phyloP scores from a whole-genome alignment of 2,797 vertebrate species.

The Siniperca obscura region DNA sequence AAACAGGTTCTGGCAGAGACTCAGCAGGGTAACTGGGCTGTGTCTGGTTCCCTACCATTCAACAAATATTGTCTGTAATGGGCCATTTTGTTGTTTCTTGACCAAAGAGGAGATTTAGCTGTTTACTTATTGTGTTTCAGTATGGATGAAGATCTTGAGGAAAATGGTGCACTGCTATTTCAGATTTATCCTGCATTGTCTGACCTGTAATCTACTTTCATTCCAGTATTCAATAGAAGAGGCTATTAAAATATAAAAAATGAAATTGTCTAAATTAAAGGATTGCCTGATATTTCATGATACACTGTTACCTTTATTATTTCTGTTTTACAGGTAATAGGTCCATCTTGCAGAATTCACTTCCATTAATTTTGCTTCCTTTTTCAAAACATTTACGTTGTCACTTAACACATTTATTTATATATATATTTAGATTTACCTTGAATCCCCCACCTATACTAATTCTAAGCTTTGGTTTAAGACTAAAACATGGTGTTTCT shows the following conservation, averaged over 20 bases:
- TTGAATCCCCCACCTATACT: not conserved
- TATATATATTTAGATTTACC: not conserved
- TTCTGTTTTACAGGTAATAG: not conserved
- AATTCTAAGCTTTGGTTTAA: not conserved
- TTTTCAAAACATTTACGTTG: not conserved
- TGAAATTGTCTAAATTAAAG: not conserved
- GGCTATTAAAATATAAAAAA: not conserved
- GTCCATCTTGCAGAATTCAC: not conserved
- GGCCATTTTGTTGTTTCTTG: not conserved
- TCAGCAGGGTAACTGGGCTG: not conserved
- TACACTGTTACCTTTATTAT: not conserved
- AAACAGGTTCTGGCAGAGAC: not conserved
- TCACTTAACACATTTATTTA: not conserved
- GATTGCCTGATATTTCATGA: too few relatives aligned
- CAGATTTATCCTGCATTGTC: not conserved
- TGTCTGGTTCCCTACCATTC: not conserved
- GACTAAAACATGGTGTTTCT: slow-evolving; percentile 5
- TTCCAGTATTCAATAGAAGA: not conserved
- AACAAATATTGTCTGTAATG: not conserved
- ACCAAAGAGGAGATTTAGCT: not conserved
- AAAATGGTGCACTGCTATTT: not conserved
- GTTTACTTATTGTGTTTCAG: not conserved
- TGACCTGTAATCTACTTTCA: not conserved
- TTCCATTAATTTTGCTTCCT: not conserved
- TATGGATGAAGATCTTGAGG: not conserved